Conservation (phyloP, 2,113 vertebrate genomes). For the Rhea pennata region DNA sequence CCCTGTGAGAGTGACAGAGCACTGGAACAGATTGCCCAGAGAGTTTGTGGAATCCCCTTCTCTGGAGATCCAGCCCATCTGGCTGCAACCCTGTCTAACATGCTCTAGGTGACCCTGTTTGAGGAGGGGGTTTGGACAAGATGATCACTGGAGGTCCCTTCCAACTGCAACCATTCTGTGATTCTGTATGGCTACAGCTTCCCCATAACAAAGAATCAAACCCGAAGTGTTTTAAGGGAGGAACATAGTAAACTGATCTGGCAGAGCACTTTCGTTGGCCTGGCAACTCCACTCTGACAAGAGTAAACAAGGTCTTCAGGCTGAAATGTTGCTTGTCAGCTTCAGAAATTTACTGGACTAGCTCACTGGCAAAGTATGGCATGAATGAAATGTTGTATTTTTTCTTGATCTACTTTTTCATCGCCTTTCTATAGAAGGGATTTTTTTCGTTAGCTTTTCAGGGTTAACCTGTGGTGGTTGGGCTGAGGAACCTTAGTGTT, state of each 20-base stretch:
- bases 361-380: neutral
- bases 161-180: too few relatives aligned
- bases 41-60: too few relatives aligned
- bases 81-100: too few relatives aligned
- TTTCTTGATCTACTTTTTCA: neutral
- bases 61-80: too few relatives aligned
- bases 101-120: too few relatives aligned
- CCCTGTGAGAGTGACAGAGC: too few relatives aligned
- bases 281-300: neutral
- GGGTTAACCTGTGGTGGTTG: neutral
- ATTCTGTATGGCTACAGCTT: neutral
- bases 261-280: neutral
- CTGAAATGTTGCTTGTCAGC: constrained; percentile 5
- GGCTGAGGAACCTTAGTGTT: neutral
- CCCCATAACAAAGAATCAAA: neutral
- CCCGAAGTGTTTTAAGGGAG: neutral
- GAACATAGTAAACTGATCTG: neutral
- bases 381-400: neutral
- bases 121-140: too few relatives aligned
- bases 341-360: neutral
- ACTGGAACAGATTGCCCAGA: too few relatives aligned
- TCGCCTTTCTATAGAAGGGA: neutral
- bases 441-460: neutral
- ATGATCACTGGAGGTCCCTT: too few relatives aligned
- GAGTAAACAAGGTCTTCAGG: neutral